These are phyloP conservation scores for Zophobas atratus DNA, from an alignment of 1,140 invertebrate species.

Conservation along the genomic window DNA sequence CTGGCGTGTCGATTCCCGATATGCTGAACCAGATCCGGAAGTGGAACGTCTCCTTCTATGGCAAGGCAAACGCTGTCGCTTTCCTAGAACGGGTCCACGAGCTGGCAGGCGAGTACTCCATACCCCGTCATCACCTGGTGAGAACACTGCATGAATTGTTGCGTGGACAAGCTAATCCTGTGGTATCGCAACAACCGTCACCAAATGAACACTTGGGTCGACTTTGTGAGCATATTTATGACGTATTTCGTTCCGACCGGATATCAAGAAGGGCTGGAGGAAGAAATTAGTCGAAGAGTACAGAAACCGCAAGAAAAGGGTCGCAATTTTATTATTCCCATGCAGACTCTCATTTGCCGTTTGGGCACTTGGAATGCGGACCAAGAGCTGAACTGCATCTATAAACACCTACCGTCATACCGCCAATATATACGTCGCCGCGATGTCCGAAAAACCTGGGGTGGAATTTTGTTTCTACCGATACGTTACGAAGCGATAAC, in stretches of 20 bases:
- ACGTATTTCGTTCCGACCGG: neutral
- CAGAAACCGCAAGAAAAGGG: neutral
- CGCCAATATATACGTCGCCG: neutral
- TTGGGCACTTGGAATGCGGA: neutral
- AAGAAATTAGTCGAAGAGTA: slow-evolving; percentile 3
- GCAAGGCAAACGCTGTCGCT: neutral
- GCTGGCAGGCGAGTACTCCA: neutral
- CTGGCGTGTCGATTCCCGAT: too few species aligned
- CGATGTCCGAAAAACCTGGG: too few species aligned
- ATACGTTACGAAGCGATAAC: too few species aligned
- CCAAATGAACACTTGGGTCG: neutral
- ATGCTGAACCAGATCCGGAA: too few species aligned
- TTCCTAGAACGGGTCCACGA: slow-evolving; percentile 1
- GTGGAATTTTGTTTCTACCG: too few species aligned
- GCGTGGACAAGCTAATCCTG: neutral
- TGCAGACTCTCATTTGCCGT: neutral
- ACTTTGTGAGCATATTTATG: neutral
- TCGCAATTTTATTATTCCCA: neutral
- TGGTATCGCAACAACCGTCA: neutral
- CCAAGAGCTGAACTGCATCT: neutral
- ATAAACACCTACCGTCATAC: slow-evolving; percentile 4
- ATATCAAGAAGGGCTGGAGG: neutral
- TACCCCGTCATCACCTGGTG: neutral
- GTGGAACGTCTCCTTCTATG: too few species aligned
- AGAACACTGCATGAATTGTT: neutral